Percentiles rank a stretch among this genome's conserved stretches.
Evolutionary conservation across 1,140 invertebrate species (phyloP).

Genomic region (Leptinotarsa lineolata): DNA sequence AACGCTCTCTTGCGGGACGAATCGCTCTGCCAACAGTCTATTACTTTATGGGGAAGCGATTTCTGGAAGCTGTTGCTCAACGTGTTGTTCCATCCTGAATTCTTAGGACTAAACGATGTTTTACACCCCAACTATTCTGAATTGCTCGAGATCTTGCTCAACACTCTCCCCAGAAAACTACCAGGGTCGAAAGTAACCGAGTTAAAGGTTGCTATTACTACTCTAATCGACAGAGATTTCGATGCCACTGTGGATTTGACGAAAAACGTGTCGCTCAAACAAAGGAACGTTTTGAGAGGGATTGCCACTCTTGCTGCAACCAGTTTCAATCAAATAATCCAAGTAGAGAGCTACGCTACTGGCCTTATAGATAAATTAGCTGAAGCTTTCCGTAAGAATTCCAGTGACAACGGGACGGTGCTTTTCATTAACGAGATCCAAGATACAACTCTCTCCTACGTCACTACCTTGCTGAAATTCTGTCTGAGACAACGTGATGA

Average conservation of each 20-base stretch:
- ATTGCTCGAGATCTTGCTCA: conserved; percentile 27
- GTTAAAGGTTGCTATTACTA: conserved; percentile 21
- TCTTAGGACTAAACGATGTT: conserved; percentile 34
- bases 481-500: conserved; percentile 30
- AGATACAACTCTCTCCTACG: conserved; percentile 34
- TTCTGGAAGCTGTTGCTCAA: conserved; percentile 37
- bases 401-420: neutral
- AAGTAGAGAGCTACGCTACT: conserved; percentile 7
- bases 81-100: conserved; percentile 31
- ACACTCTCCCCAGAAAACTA: conserved; percentile 36
- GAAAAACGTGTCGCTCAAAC: conserved; percentile 30
- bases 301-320: conserved; percentile 10
- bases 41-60: conserved; percentile 29
- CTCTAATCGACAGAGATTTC: conserved; percentile 31
- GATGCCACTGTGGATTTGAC: conserved; percentile 36
- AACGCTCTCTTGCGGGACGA: conserved; percentile 24
- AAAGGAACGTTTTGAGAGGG: conserved; percentile 39
- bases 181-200: conserved; percentile 13
- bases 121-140: conserved; percentile 18
- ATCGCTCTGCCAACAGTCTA: conserved; percentile 24
- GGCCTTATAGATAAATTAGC: conserved; percentile 31
- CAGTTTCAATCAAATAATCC: neutral
- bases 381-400: conserved; percentile 6
- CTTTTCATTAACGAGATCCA: conserved; percentile 34
- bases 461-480: conserved; percentile 35